These are phyloP conservation scores for Gasteruption jaculator DNA, from an alignment of 2,888 invertebrate species.

Conservation along the genomic window DNA sequence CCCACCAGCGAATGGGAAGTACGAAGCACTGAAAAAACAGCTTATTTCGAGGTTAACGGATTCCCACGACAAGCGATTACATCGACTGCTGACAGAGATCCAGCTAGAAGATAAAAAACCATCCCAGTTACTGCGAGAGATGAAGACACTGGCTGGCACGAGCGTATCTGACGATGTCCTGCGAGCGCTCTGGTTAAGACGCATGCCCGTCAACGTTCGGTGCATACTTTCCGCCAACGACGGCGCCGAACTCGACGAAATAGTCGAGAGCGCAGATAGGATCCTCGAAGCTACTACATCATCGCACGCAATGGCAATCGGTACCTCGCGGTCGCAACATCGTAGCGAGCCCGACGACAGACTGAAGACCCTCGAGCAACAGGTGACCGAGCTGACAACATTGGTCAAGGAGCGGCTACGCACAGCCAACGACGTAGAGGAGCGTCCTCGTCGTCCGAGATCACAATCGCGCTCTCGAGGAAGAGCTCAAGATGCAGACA, in stretches of 20 bases:
- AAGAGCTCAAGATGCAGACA: background rate
- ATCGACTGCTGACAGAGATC: conserved; percentile 19
- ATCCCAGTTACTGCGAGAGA: conserved; percentile 22
- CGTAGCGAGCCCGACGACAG: too few relatives aligned
- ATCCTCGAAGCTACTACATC: conserved; percentile 13
- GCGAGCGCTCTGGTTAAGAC: conserved; percentile 20
- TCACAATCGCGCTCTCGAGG: background rate
- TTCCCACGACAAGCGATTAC: conserved; percentile 17
- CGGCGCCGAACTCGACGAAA: conserved; percentile 6
- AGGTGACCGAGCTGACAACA: background rate
- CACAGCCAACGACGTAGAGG: background rate
- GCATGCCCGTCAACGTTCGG: conserved; percentile 14
- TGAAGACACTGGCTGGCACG: conserved; percentile 18
- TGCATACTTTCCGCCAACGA: conserved; percentile 11
- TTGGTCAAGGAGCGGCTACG: background rate
- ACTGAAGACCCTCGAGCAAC: background rate
- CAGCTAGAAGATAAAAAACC: conserved; percentile 24
- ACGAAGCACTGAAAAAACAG: conserved; percentile 12
- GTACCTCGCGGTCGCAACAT: too few relatives aligned
- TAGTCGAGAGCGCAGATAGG: conserved; percentile 17
- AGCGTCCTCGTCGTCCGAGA: background rate
- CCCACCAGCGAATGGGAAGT: conserved; percentile 17
- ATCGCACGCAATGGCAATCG: background rate
- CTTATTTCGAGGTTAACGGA: conserved; percentile 18
- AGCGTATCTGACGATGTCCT: conserved; percentile 17